These are phyloP conservation scores for Picus viridis DNA, from an alignment of 2,797 vertebrate genomes.

Conservation along the genomic window DNA sequence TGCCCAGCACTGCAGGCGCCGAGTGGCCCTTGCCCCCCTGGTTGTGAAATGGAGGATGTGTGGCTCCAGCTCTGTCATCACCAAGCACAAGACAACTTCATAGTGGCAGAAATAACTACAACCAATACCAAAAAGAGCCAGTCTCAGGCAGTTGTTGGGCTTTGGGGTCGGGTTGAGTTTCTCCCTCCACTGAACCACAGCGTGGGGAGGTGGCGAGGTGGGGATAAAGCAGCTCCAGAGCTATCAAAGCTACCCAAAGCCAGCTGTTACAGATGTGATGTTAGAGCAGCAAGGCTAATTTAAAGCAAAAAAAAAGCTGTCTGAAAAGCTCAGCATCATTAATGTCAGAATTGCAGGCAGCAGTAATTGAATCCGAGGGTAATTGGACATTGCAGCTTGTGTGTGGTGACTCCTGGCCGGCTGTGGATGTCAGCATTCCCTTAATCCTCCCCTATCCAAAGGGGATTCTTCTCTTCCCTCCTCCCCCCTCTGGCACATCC, in stretches of 20 bases:
- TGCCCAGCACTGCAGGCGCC: no score
- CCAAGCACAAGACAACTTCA: no score
- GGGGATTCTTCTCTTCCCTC: not conserved
- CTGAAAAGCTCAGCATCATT: constrained; percentile 2
- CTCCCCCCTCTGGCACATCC: not conserved
- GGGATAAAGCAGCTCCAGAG: not conserved
- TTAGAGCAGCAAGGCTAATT: not conserved
- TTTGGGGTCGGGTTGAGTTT: not conserved
- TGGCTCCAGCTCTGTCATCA: no score
- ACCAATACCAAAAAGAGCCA: no score
- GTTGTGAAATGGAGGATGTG: no score
- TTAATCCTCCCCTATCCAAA: constrained; percentile 41
- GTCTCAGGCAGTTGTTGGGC: not conserved
- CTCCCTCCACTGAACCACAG: not conserved
- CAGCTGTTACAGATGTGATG: not conserved
- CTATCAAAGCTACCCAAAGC: not conserved
- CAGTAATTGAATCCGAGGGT: constrained; percentile 7
- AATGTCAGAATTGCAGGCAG: not conserved
- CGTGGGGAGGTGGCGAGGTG: not conserved
- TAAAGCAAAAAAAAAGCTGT: not conserved
- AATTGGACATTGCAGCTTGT: constrained; percentile 21
- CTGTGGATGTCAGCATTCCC: not conserved
- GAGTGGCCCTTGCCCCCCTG: no score
- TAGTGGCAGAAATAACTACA: no score
- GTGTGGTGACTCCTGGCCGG: constrained; percentile 31